Evolutionary conservation across 1,140 invertebrate genomes (phyloP), one percentile per base, ranked within the genome.

Genomic region (Tetragonula clypearis): DNA sequence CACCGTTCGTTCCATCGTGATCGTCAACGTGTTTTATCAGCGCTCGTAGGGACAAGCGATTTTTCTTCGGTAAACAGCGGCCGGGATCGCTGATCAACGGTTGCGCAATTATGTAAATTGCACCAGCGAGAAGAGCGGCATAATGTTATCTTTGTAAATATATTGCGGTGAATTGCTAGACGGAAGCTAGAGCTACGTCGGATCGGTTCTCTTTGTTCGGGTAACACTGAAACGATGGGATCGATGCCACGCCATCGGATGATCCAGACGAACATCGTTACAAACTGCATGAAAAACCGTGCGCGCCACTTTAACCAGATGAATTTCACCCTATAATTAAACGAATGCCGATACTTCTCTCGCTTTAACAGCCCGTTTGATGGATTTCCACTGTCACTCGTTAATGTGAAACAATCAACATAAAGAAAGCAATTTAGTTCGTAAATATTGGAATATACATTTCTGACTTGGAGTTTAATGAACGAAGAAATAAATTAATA

Each of bases 61-160:
- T 83, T 83, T 69, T 41, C n/a, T 71, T 23, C 30, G n/a, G 30
- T n/a, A n/a, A 49, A 41, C 58, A 41, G 26, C 49, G 9, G 26
- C 41, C 9, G 3, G 26, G 30, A n/a, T 77, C 55, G 30, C 30
- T 26, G 79, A 81, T 65, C 56, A 26, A 8, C 66, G 66, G n/a
- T 84, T 84, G 82, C 49, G 23, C 66, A 79, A 84, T 84, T 79
- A 79, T 72, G 66, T 49, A 62, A 68, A 79, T 72, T 41, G 19
- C 2, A 19, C 26, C 55, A 49, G 9, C 41, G n/a, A 75, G 49
- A 74, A 60, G 30, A 41, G n/a, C 35, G 30, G 72, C 15, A 71
- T 60, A 79, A 72, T 71, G 82, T 79, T 84, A 84, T 84, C 82
- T 62, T 19, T 35, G 66, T 19, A 55, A 79, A 84, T 76, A 60